Base-by-base conservation (phyloP, 2,888 invertebrate species). In the Osmoderma eremita region DNA sequence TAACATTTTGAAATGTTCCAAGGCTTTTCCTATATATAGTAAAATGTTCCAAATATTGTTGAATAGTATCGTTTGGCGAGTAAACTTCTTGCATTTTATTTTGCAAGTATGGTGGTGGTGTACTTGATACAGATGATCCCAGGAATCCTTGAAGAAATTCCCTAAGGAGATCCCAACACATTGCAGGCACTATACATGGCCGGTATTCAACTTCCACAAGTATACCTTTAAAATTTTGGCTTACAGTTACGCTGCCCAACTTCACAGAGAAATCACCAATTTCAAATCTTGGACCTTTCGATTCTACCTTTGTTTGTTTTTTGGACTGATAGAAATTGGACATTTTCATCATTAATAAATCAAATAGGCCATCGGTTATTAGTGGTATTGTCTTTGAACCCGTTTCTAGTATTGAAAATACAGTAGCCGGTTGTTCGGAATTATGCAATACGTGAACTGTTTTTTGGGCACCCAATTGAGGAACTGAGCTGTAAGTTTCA, bases 21-120 rank as follows among this genome's bases (percentile, higher is more conserved):
- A 90, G 88, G 0, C 89, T 85, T 79, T 97, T 97, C 66, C 95
- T 87, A 76, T 94, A 95, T 65, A 91, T 89, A 69, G 91, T 92
- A 79, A 97, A 97, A 78, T 97, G 95, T 82, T 97, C 97, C 77
- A 97, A 85, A 80, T 97, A 97, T 79, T 97, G 97, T 74, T 94
- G 93, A 70, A 97, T 91, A 0, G 96, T 96, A 80, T 97, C 96
- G 74, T 94, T 90, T 0, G 97, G 95, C 24, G 92, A 91, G 81
- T 95, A 97, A 63, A 92, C 86, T 58, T 93, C 93, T 77, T 91
- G 93, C 89, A 93, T 90, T 70, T 90, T 86, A 73, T 86, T 88
- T 78, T 91, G 84, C 0, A 92, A 83, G 77, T 91, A 92, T 73
- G 89, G 86, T 4, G 94, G 91, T 0, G 91, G 91, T 69, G 90